Evolutionary conservation across 2,888 invertebrate species (phyloP).

Genomic region (Danaus chrysippus): DNA sequence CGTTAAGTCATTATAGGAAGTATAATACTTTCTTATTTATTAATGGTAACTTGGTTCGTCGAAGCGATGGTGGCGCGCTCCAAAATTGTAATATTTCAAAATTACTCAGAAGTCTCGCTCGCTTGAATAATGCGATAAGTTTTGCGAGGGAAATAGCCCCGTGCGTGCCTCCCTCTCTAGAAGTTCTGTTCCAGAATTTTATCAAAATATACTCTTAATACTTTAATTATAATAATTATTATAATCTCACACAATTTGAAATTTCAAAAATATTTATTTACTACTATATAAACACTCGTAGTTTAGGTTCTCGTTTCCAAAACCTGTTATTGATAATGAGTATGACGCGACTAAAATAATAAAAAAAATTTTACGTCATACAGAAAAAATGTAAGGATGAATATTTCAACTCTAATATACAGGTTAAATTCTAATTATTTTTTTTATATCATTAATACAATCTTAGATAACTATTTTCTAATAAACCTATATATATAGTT

Average conservation of each 20-base stretch:
- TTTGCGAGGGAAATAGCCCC: slow-evolving; percentile 54
- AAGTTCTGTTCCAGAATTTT: slow-evolving; percentile 72
- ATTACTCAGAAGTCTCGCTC: slow-evolving; percentile 79
- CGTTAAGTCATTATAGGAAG: slow-evolving; percentile 1
- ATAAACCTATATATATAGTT: no score
- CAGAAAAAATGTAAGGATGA: no score
- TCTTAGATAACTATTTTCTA: no score
- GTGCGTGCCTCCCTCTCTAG: slow-evolving; percentile 71
- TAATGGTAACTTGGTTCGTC: slow-evolving; percentile 45
- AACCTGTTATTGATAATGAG: no score
- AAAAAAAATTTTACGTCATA: no score
- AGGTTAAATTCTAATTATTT: no score
- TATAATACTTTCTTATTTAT: slow-evolving; percentile 13
- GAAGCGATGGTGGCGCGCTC: slow-evolving; percentile 53
- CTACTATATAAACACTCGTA: background rate
- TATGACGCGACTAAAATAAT: no score
- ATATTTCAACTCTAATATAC: no score
- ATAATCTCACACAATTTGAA: background rate
- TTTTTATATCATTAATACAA: no score
- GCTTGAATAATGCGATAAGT: slow-evolving; percentile 77
- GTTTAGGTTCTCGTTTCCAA: no score
- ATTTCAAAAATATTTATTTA: background rate
- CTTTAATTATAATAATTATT: slow-evolving; percentile 43
- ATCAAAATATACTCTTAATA: slow-evolving; percentile 67
- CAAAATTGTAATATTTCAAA: slow-evolving; percentile 80